A percentile compares a stretch with the other conserved stretches of the same genome.
These are phyloP conservation scores for Metridium senile DNA, from an alignment of 92 coral and sea anemone genomes.

Conservation along the genomic window DNA sequence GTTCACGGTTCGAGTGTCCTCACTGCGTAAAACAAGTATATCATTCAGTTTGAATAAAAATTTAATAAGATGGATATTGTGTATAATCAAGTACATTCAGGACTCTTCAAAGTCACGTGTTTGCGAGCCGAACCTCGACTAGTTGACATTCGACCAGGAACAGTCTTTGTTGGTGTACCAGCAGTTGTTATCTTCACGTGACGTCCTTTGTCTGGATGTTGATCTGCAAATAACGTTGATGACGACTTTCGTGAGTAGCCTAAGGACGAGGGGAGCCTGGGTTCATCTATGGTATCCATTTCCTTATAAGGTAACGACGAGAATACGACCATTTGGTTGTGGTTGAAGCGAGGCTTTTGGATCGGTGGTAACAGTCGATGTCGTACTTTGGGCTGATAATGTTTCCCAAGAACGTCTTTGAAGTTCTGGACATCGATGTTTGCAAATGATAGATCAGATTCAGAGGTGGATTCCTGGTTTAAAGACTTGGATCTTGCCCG, in stretches of 20 bases:
- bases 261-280: slow-evolving; percentile 75
- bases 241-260: slow-evolving; percentile 43
- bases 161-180: slow-evolving; percentile 19
- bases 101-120: slow-evolving; percentile 7
- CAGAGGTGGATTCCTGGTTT: not conserved
- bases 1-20: too few relatives aligned
- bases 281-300: slow-evolving; percentile 77
- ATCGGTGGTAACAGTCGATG: slow-evolving; percentile 84
- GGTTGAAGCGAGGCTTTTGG: slow-evolving; percentile 83
- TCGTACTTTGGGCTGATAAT: slow-evolving; percentile 81
- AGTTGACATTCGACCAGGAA: slow-evolving; percentile 25
- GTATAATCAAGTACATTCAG: not conserved
- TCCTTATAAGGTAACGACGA: slow-evolving; percentile 89
- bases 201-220: slow-evolving; percentile 11
- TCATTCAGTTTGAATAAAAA: too few relatives aligned
- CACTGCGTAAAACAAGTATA: too few relatives aligned
- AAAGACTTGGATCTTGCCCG: slow-evolving; percentile 15
- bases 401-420: slow-evolving; percentile 79
- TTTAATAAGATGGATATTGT: too few relatives aligned
- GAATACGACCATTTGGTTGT: slow-evolving; percentile 90
- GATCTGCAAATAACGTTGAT: slow-evolving; percentile 12
- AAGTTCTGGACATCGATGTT: not conserved
- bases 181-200: slow-evolving; percentile 8
- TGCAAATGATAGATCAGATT: slow-evolving; percentile 18
- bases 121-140: slow-evolving; percentile 33